Evolutionary conservation across 2,797 vertebrate genomes (phyloP).

Genomic region (Enteromius thamalakanensis): DNA sequence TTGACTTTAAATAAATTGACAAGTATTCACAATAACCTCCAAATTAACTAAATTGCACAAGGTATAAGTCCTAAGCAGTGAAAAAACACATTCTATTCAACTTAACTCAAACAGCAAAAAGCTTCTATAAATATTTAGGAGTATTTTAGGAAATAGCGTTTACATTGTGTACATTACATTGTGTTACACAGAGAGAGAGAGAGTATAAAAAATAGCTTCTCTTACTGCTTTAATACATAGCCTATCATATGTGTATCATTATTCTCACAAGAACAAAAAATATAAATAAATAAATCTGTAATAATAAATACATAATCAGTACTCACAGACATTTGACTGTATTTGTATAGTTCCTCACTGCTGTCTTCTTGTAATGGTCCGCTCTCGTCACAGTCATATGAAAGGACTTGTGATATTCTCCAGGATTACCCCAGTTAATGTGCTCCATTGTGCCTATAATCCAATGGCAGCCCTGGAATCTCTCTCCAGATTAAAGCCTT

Average conservation of each 20-base stretch:
- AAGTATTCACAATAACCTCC: not conserved
- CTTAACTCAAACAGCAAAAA: not conserved
- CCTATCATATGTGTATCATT: not conserved
- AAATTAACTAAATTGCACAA: not conserved
- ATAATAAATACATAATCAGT: constrained; percentile 57
- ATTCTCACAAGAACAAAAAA: not conserved
- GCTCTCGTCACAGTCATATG: constrained; percentile 82
- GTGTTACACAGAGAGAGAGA: not conserved
- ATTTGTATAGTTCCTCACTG: constrained; percentile 56
- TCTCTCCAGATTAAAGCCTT: constrained; percentile 43
- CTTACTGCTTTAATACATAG: not conserved
- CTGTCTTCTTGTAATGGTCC: constrained; percentile 61
- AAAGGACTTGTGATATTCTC: constrained; percentile 88
- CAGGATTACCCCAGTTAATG: constrained; percentile 86
- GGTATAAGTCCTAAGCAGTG: not conserved
- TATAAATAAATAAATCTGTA: not conserved
- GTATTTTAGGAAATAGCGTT: not conserved
- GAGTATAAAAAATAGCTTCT: not conserved
- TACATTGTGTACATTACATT: too few species aligned
- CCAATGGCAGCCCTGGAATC: constrained; percentile 68
- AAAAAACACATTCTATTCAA: not conserved
- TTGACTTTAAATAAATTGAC: not conserved
- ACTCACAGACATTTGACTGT: constrained; percentile 72
- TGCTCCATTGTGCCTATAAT: constrained; percentile 80
- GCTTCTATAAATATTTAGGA: not conserved